A percentile compares a stretch with the other conserved stretches of the same genome.
Conservation (phyloP, 1,140 invertebrate species). For the Aradophagus sp. region DNA sequence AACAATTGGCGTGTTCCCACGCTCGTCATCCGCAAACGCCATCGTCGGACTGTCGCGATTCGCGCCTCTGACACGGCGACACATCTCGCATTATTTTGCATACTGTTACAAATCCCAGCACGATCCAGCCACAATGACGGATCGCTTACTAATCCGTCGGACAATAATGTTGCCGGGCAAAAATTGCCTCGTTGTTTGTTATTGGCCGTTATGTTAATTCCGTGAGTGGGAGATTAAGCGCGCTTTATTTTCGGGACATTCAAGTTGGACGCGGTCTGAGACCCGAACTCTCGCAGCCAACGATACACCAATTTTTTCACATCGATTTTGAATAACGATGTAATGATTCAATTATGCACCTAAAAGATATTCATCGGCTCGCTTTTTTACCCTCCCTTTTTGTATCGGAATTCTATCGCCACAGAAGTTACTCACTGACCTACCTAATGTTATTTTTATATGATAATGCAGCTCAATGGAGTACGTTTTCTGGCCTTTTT, state of each 20-base stretch:
- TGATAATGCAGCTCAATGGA: no score
- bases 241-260: constrained; percentile 37
- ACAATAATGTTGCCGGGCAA: constrained; percentile 7
- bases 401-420: constrained; percentile 33
- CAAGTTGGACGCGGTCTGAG: constrained; percentile 17
- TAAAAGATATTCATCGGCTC: constrained; percentile 24
- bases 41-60: constrained; percentile 46
- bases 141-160: constrained; percentile 30
- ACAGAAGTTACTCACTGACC: constrained; percentile 47
- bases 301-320: no score
- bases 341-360: constrained; percentile 31
- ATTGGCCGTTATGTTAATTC: constrained; percentile 14
- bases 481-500: no score
- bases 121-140: constrained; percentile 29
- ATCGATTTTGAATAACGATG: constrained; percentile 14
- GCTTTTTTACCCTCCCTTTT: constrained; percentile 17
- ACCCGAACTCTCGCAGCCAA: no score
- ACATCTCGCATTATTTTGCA: constrained; percentile 29
- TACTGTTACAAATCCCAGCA: constrained; percentile 10
- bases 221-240: constrained; percentile 8
- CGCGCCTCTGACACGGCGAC: constrained; percentile 27
- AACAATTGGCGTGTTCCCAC: constrained; percentile 70
- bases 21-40: constrained; percentile 60
- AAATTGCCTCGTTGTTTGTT: constrained; percentile 5
- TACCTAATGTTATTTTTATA: constrained; percentile 44